Evolutionary conservation across 1,140 invertebrate species (phyloP).

Genomic region (Drosophila carrolli): DNA sequence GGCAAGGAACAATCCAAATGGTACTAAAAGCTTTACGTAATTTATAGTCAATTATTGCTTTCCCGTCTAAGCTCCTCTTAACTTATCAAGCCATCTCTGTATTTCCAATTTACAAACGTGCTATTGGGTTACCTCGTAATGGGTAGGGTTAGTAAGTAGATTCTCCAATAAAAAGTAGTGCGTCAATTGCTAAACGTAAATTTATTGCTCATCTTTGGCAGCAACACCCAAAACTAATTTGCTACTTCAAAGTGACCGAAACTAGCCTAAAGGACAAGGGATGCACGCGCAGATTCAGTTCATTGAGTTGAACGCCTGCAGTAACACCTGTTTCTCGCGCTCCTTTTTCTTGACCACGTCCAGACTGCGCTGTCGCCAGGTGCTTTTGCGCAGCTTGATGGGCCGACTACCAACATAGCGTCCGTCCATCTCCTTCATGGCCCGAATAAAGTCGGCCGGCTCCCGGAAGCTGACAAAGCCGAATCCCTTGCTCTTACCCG

Average conservation of each 20-base stretch:
- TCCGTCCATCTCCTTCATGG: constrained; percentile 99
- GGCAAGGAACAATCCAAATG: constrained; percentile 54
- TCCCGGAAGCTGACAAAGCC: constrained; percentile 99
- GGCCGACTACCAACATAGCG: constrained; percentile 98
- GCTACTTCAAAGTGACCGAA: constrained; percentile 64
- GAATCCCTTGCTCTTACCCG: constrained; percentile 99
- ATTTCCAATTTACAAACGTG: constrained; percentile 31
- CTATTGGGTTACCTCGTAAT: constrained; percentile 17
- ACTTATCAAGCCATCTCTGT: constrained; percentile 21
- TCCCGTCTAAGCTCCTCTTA: constrained; percentile 19
- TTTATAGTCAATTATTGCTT: constrained; percentile 44
- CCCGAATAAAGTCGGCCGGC: constrained; percentile 98
- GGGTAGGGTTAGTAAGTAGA: constrained; percentile 29
- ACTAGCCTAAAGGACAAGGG: constrained; percentile 62
- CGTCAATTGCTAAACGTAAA: constrained; percentile 57
- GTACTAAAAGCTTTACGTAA: constrained; percentile 57
- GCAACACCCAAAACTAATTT: constrained; percentile 63
- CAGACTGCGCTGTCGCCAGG: constrained; percentile 97
- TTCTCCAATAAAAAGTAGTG: constrained; percentile 22
- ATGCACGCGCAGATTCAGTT: constrained; percentile 27
- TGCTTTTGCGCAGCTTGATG: constrained; percentile 98
- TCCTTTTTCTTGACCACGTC: constrained; percentile 98
- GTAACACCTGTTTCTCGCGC: constrained; percentile 93
- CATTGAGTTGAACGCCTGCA: constrained; percentile 87
- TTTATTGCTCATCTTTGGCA: constrained; percentile 59